A percentile compares a stretch with the other conserved stretches of the same genome.
phyloP scores from a whole-genome alignment of 2,797 vertebrate genomes.

The Myotis daubentonii region DNA sequence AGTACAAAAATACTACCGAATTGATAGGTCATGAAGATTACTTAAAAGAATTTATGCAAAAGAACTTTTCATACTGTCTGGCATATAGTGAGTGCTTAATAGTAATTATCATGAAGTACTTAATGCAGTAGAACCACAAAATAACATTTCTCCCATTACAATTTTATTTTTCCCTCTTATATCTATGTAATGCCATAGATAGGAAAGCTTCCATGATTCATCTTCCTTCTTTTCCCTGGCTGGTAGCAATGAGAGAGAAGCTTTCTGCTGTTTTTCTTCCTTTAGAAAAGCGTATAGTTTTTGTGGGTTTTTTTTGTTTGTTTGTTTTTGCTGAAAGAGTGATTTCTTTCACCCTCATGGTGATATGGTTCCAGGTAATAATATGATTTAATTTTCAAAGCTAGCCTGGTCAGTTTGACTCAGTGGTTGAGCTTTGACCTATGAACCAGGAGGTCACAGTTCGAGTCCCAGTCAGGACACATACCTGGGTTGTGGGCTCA shows the following conservation, averaged over 20 bases:
- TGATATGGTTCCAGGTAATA: slow-evolving; percentile 9
- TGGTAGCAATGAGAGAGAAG: background rate
- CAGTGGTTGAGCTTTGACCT: no score
- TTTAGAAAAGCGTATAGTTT: background rate
- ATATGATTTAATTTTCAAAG: slow-evolving; percentile 27
- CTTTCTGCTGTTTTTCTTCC: background rate
- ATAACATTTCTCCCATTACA: background rate
- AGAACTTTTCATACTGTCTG: background rate
- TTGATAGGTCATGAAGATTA: background rate
- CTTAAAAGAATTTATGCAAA: background rate
- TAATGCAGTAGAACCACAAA: background rate
- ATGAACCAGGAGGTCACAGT: no score
- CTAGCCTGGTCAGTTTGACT: background rate
- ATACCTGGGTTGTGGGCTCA: no score
- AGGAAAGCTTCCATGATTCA: background rate
- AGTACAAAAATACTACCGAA: background rate
- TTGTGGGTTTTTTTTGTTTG: background rate
- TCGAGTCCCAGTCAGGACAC: no score
- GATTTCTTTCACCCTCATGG: background rate
- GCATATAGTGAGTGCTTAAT: background rate
- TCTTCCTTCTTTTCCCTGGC: background rate
- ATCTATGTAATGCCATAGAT: background rate
- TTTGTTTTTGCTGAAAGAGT: background rate
- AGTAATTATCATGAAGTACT: background rate
- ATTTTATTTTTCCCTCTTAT: background rate